Conservation (phyloP, 2,797 vertebrate species). For the Falco peregrinus region DNA sequence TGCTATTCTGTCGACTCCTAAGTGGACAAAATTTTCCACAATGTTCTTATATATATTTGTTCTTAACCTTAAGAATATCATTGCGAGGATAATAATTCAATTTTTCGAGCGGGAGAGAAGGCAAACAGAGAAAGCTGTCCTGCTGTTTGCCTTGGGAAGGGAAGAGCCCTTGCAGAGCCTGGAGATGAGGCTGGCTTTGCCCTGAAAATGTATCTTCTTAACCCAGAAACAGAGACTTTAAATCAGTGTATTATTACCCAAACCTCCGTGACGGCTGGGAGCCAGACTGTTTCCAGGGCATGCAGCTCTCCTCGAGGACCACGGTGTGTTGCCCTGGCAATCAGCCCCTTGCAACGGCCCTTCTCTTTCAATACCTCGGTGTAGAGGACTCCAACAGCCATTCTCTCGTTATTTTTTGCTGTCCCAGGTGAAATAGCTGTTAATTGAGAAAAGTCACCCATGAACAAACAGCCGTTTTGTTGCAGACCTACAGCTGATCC, state of each 20-base stretch:
- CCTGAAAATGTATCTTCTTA: not conserved
- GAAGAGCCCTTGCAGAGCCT: not conserved
- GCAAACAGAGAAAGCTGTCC: conserved; percentile 17
- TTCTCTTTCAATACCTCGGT: no score
- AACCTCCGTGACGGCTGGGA: rapidly evolving
- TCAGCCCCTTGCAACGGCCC: not conserved
- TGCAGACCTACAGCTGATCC: not conserved
- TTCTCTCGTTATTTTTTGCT: not conserved
- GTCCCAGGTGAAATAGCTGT: no score
- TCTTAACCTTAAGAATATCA: conserved; percentile 41
- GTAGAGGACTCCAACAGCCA: not conserved
- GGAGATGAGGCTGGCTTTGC: not conserved
- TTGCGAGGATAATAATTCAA: conserved; percentile 26
- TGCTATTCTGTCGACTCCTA: not conserved
- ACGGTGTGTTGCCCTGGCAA: not conserved
- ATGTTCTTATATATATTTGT: not conserved
- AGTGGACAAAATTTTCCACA: not conserved
- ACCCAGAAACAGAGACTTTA: not conserved
- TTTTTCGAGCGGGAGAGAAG: not conserved
- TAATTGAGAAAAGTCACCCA: not conserved
- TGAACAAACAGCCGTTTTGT: rapidly evolving
- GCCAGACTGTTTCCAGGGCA: rapidly evolving
- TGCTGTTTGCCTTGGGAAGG: not conserved
- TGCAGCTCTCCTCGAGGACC: not conserved
- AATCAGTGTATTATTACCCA: rapidly evolving